Evolutionary conservation across 53 echinoderm and acorn worm species (phyloP).

Genomic region (Arbacia lixula): DNA sequence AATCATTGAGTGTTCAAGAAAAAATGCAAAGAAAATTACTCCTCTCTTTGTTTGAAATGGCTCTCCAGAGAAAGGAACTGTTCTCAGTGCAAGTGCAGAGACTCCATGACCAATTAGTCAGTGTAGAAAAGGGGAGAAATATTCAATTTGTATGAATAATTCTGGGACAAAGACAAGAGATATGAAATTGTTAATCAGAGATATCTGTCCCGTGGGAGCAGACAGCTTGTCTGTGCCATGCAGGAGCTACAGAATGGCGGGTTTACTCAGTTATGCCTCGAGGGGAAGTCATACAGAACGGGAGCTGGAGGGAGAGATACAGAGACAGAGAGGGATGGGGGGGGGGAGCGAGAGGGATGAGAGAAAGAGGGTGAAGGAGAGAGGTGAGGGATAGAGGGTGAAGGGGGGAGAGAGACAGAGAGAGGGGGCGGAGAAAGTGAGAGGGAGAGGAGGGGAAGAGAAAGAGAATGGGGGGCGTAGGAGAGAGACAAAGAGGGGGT

Average conservation of each 20-base stretch:
- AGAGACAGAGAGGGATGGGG: background rate
- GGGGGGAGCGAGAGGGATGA: background rate
- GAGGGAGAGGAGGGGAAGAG: background rate
- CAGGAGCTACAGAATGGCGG: background rate
- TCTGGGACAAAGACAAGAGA: constrained; percentile 18
- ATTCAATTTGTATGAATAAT: constrained; percentile 50
- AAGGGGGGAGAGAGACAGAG: background rate
- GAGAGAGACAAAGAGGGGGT: background rate
- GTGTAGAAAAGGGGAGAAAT: constrained; percentile 21
- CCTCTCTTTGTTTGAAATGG: no score
- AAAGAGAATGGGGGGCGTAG: background rate
- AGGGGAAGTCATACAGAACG: background rate
- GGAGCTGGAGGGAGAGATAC: no score
- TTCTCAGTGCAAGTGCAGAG: no score
- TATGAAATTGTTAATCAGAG: constrained; percentile 27
- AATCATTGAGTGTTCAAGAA: no score
- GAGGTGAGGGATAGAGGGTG: background rate
- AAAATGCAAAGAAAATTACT: no score
- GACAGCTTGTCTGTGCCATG: background rate
- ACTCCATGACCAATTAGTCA: constrained; percentile 43
- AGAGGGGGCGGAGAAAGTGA: background rate
- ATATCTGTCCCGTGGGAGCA: background rate
- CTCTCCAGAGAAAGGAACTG: no score
- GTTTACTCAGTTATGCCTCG: constrained; percentile 15
- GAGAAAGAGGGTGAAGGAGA: background rate